Conservation (phyloP, 64 coral and sea anemone genomes). For the Dendrophyllia cribrosa region DNA sequence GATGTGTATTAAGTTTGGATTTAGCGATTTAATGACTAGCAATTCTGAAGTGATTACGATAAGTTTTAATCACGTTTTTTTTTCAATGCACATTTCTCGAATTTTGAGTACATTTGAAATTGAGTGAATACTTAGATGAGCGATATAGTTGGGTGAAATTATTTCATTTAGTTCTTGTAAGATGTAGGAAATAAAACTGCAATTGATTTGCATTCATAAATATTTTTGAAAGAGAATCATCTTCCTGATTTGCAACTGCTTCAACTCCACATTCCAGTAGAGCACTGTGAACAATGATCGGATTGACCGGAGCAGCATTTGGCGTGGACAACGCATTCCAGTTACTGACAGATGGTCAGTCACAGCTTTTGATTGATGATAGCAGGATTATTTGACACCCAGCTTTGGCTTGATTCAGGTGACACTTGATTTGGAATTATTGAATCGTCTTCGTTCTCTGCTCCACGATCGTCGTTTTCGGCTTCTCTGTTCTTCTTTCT, state of each 20-base stretch:
- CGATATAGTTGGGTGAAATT: no score
- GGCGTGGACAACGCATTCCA: conserved; percentile 49
- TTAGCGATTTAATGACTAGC: no score
- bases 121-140: no score
- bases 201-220: no score
- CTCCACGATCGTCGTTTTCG: neutral
- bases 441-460: conserved; percentile 12
- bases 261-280: conserved; percentile 18
- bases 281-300: conserved; percentile 17
- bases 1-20: no score
- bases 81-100: no score
- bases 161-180: no score
- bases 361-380: conserved; percentile 1
- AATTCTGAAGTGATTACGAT: no score
- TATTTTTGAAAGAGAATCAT: neutral
- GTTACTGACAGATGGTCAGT: conserved; percentile 15
- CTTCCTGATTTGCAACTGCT: conserved; percentile 9
- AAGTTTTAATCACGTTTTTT: no score
- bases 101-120: no score
- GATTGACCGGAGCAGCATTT: conserved; percentile 40
- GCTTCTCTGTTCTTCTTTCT: neutral
- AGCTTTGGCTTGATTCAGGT: neutral
- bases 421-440: neutral
- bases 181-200: no score
- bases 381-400: neutral